Percentiles rank a stretch among this genome's conserved stretches.
Evolutionary conservation across 2,888 invertebrate species (phyloP).

Genomic region (Notocelia uddmanniana): DNA sequence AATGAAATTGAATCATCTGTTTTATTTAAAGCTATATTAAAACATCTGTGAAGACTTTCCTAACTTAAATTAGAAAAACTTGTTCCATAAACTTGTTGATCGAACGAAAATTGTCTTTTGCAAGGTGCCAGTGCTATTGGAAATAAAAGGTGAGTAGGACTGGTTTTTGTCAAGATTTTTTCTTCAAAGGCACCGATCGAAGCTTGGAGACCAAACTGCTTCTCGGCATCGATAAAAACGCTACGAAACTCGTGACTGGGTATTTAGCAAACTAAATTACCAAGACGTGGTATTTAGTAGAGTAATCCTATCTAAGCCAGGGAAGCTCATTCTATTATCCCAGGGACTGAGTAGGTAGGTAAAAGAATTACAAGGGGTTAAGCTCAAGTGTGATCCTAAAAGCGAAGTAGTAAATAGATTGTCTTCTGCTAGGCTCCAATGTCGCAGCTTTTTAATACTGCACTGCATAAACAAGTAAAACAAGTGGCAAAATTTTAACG

Average conservation of each 20-base stretch:
- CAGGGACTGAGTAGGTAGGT: background rate
- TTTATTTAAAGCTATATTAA: background rate
- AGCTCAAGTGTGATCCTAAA: background rate
- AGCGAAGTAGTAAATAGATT: no score
- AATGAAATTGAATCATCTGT: background rate
- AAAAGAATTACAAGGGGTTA: constrained; percentile 34
- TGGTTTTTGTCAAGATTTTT: constrained; percentile 44
- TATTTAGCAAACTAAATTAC: constrained; percentile 39
- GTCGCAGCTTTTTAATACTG: background rate
- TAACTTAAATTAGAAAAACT: constrained; percentile 35
- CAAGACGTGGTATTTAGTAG: constrained; percentile 27
- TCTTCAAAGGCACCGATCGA: constrained; percentile 24
- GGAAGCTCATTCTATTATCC: constrained; percentile 23
- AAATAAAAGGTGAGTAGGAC: constrained; percentile 41
- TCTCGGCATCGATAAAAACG: constrained; percentile 44
- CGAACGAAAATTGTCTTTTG: constrained; percentile 36
- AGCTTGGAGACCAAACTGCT: constrained; percentile 41
- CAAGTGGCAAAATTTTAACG: background rate
- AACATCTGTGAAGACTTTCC: constrained; percentile 12
- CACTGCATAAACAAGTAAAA: background rate
- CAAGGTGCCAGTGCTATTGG: constrained; percentile 38
- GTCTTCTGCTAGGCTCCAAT: no score
- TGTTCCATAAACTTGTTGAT: constrained; percentile 21
- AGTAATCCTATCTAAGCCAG: constrained; percentile 13
- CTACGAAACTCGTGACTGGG: constrained; percentile 26